These are phyloP conservation scores for Phoenicopterus ruber DNA, from an alignment of 2,113 vertebrate genomes.

Conservation along the genomic window DNA sequence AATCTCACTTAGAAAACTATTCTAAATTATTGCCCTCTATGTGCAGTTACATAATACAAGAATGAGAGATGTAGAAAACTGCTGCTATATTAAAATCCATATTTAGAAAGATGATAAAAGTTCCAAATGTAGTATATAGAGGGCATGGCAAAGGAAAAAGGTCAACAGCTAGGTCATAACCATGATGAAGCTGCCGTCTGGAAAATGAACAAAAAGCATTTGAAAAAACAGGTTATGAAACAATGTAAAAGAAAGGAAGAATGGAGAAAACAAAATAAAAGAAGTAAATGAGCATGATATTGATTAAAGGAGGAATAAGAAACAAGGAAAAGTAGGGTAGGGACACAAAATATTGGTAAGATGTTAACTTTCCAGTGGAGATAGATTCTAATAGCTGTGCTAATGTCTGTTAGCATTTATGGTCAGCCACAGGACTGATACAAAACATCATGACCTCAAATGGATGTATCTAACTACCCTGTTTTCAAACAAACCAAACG, in stretches of 20 bases:
- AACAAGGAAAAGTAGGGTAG: background rate
- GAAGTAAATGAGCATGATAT: background rate
- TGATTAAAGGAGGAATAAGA: background rate
- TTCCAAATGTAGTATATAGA: background rate
- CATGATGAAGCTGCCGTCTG: background rate
- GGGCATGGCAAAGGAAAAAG: background rate
- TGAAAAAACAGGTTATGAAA: background rate
- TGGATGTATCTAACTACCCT: background rate
- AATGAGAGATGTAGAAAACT: background rate
- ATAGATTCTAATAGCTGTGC: background rate
- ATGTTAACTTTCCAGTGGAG: background rate
- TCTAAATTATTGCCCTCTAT: background rate
- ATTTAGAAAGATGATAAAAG: background rate
- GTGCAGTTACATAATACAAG: background rate
- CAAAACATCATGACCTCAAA: background rate
- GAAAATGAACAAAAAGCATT: background rate
- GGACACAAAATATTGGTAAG: background rate
- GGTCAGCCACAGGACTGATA: background rate
- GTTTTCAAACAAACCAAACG: background rate
- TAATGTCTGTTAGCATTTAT: background rate
- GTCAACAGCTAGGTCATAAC: background rate
- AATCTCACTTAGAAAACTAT: background rate
- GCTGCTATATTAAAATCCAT: background rate
- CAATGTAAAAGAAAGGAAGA: background rate
- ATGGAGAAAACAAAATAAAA: background rate